Percentiles rank a stretch among this genome's conserved stretches.
Conservation (phyloP, 2,113 vertebrate species). For the Hassar affinis region DNA sequence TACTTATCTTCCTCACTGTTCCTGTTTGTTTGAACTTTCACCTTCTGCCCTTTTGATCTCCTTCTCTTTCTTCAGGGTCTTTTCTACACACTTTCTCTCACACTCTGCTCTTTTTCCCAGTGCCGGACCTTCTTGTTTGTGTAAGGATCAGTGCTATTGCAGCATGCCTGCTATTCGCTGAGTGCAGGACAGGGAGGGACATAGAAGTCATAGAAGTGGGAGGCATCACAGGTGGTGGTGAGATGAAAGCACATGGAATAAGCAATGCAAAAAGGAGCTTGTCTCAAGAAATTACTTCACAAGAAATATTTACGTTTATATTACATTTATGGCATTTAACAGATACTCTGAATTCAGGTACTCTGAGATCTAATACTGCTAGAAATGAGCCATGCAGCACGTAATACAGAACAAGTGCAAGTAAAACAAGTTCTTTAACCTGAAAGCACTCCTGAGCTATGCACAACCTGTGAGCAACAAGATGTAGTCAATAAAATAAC, state of each 20-base stretch:
- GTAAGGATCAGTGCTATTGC: slow-evolving; percentile 45
- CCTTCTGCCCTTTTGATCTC: neutral
- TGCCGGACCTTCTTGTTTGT: slow-evolving; percentile 33
- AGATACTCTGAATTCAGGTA: no score
- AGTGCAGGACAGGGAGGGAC: slow-evolving; percentile 3
- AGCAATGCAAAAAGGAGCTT: neutral
- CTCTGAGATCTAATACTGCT: no score
- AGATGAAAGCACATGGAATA: neutral
- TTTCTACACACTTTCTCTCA: neutral
- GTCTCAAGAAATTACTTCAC: neutral
- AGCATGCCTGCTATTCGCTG: slow-evolving; percentile 46
- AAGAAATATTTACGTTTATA: neutral
- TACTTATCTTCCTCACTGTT: neutral
- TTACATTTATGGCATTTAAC: no score
- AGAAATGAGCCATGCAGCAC: no score
- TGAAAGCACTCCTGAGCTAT: no score
- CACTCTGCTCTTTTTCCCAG: neutral
- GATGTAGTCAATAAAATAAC: no score
- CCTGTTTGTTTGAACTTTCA: neutral
- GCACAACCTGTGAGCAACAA: no score
- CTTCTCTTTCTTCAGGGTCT: neutral
- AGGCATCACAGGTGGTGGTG: neutral
- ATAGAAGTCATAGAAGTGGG: neutral
- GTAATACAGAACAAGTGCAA: no score
- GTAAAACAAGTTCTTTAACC: no score